Percentiles rank a stretch among this genome's conserved stretches.
Conservation (phyloP, 2,113 vertebrate genomes). For the Scytalopus superciliaris region DNA sequence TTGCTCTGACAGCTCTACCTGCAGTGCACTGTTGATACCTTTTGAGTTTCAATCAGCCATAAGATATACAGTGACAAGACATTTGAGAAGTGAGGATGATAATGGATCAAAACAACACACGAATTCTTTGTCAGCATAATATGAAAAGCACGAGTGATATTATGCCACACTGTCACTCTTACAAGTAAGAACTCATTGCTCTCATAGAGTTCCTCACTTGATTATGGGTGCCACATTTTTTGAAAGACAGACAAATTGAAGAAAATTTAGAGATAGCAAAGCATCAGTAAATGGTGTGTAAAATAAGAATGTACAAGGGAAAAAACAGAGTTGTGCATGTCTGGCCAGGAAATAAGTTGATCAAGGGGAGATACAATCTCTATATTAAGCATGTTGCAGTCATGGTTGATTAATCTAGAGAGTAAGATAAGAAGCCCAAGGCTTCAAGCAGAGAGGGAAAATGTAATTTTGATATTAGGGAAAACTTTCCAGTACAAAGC, state of each 20-base stretch:
- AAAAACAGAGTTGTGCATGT: background rate
- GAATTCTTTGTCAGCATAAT: background rate
- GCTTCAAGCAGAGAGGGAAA: background rate
- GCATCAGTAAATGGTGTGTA: background rate
- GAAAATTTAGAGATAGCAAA: background rate
- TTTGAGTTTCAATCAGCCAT: background rate
- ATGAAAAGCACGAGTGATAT: background rate
- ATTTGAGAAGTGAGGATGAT: background rate
- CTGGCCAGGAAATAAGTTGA: background rate
- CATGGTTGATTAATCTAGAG: background rate
- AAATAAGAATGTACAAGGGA: background rate
- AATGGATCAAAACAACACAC: background rate
- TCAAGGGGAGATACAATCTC: conserved; percentile 6
- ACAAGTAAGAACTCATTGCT: background rate
- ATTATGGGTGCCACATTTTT: background rate
- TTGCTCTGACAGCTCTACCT: conserved; percentile 4
- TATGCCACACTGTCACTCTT: background rate
- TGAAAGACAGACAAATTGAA: conserved; percentile 25
- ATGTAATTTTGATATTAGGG: background rate
- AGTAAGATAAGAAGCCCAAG: background rate
- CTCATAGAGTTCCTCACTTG: background rate
- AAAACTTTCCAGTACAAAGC: background rate
- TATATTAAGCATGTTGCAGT: background rate
- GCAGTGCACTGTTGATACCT: background rate
- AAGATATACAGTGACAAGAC: background rate